Evolutionary conservation across 1,140 invertebrate species (phyloP).

Genomic region (Yoshiicerus persimilis): DNA sequence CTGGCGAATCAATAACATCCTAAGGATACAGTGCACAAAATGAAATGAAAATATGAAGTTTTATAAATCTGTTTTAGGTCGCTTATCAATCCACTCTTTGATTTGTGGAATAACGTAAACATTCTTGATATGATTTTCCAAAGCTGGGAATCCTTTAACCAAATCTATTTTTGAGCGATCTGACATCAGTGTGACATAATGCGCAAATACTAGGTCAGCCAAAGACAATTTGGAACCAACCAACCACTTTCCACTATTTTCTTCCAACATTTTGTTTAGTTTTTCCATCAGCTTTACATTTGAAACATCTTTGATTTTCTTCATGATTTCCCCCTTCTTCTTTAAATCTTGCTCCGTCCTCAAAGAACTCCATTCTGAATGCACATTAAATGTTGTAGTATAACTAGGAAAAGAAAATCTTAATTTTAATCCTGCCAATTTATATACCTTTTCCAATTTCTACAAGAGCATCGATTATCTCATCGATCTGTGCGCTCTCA

Average conservation of each 20-base stretch:
- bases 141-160: neutral
- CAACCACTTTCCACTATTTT: neutral
- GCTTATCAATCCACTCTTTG: neutral
- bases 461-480: constrained; percentile 52
- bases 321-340: neutral
- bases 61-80: neutral
- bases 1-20: too few species aligned
- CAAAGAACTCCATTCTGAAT: neutral
- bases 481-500: constrained; percentile 62
- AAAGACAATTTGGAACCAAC: neutral
- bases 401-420: neutral
- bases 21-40: too few species aligned
- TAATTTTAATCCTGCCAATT: neutral
- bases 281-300: neutral
- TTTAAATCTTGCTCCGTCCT: neutral
- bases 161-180: neutral
- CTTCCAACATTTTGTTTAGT: neutral
- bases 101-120: neutral
- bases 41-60: too few species aligned
- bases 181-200: neutral
- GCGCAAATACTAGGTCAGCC: neutral
- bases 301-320: neutral
- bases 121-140: neutral
- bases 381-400: too few species aligned
- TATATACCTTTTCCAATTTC: neutral